Evolutionary conservation across 2,888 invertebrate genomes (phyloP), one percentile per base, ranked within the genome.

Genomic region (Rhaphigaster nebulosa): DNA sequence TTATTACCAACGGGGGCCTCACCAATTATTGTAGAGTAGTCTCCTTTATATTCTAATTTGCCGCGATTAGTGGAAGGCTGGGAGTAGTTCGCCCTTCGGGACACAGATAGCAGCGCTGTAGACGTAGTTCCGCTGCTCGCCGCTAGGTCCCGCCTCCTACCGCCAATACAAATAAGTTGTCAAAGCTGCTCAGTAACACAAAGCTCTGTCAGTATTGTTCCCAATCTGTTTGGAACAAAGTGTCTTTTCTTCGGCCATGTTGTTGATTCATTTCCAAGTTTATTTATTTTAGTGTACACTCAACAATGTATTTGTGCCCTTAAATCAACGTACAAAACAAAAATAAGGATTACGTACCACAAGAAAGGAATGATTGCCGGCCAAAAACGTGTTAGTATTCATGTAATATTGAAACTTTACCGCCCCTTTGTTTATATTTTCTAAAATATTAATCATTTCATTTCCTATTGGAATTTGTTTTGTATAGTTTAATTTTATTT

Each of bases 151-250:
- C 84, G 45, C 84, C 23, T 18, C 45, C 45, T 6, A 84, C 84
- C 84, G n/a, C n/a, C 45, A 76, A 38, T 76, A 76, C 70, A 38
- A 76, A 76, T 76, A 76, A 34, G 29, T 76, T 76, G 70, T 76
- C 70, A 76, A 76, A 76, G 70, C 34, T 20, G 38, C 70, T 20
- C 70, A 10, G 20, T 76, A 76, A 76, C 70, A 76, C 70, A 76
- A 76, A 76, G 70, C 18, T 76, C 34, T 76, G 34, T 38, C 70
- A 76, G 70, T 76, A 76, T 76, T 76, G 70, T 76, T 76, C 70
- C 70, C 34, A 38, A 76, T 76, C 34, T 20, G 70, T 76, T 38
- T 76, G 34, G 34, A 23, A 76, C 70, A 38, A 38, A 76, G 70
- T 76, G 70, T 23, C 18, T 1, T 38, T 20, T 38, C n/a, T 8